These are phyloP conservation scores for Siphamia tubifer DNA, from an alignment of 2,113 vertebrate genomes.

Conservation along the genomic window DNA sequence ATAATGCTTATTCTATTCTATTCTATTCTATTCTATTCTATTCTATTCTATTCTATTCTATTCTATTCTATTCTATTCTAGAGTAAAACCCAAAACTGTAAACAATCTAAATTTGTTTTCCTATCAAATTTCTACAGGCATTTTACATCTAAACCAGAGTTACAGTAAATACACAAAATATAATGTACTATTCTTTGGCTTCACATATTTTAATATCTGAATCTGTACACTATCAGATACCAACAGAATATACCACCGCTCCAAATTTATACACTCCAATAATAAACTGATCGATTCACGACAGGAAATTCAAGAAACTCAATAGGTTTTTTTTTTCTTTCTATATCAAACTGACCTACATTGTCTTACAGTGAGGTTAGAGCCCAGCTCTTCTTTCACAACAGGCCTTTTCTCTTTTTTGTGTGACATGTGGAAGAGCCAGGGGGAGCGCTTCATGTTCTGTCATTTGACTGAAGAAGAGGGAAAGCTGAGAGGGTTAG, in stretches of 20 bases:
- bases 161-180: too few species aligned
- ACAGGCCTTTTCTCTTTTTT: neutral
- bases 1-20: too few species aligned
- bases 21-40: too few species aligned
- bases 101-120: too few species aligned
- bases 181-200: too few species aligned
- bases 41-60: too few species aligned
- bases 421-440: neutral
- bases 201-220: too few species aligned
- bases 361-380: slow-evolving; percentile 20
- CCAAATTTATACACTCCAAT: neutral
- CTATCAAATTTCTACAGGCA: too few species aligned
- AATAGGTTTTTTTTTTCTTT: neutral
- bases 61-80: too few species aligned
- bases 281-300: neutral
- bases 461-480: slow-evolving; percentile 12
- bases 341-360: slow-evolving; percentile 7
- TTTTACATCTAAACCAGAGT: too few species aligned
- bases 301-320: slow-evolving; percentile 1
- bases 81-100: too few species aligned
- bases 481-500: slow-evolving; percentile 33
- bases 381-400: slow-evolving; percentile 24
- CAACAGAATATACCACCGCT: neutral
- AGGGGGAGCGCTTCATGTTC: slow-evolving; percentile 1
- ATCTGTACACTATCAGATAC: too few species aligned